Base-by-base conservation (phyloP, 2,888 invertebrate genomes). In the Malthinus seriepunctatus region DNA sequence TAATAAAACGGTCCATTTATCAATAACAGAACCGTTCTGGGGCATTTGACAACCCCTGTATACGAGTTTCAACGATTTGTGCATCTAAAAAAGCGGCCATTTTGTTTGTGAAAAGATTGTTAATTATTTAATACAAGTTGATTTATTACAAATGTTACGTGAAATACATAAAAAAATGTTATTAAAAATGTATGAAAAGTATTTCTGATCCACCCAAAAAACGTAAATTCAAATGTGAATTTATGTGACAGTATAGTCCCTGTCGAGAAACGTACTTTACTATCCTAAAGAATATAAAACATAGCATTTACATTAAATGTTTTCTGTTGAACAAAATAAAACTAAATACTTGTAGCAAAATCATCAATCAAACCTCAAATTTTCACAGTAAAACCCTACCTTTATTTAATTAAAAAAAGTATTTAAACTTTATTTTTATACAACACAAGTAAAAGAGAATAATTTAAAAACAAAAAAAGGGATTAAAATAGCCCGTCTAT, bases 231-330 rank as follows among this genome's bases (percentile, higher is more conserved):
- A 35, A 52, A 52, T 52, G 37, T 45, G 37, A 45, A 46, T 52
- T 52, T 52, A 52, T 52, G 52, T 46, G 52, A 52, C 52, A 45
- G 38, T 52, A 42, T 42, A 45, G 52, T 37, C 52, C 45, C 52
- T 51, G 46, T 52, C 46, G 52, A 32, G 52, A 10, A 52, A 46
- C 35, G 52, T 33, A 45, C 34, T 46, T 32, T 44, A 33, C 37
- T 46, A 37, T 47, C 51, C n/a, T 33, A 33, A 44, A 11, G 51
- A 51, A 51, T 51, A 51, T 51, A 44, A 51, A 44, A 51, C 42
- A 42, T 42, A 42, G 39, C 39, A 51, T 51, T 51, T 42, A 42
- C 51, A 51, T 51, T 33, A 33, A 33, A 15, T 33, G 15, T 42
- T 33, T n/a, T 33, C 9, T 51, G 14, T 33, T 39, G 32, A 32